Evolutionary conservation across 2,113 vertebrate genomes (phyloP).

Genomic region (Lophius piscatorius): DNA sequence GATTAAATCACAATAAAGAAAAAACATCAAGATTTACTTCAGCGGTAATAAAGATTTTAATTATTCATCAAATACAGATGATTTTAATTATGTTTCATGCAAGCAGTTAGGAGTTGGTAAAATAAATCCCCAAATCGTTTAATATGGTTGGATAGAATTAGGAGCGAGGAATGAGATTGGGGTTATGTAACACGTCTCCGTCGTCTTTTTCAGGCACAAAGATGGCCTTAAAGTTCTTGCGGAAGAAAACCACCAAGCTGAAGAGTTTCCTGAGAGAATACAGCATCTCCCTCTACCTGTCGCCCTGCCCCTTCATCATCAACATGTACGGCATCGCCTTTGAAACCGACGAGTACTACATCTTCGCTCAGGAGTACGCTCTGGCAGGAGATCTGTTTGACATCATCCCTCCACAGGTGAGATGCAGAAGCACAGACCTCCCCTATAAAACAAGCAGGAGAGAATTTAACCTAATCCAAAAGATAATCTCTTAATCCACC

Average conservation of each 20-base stretch:
- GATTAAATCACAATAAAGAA: constrained; percentile 19
- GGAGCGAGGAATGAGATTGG: background rate
- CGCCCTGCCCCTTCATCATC: constrained; percentile 84
- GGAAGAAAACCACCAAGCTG: constrained; percentile 85
- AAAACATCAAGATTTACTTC: constrained; percentile 1
- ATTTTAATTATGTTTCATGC: constrained; percentile 42
- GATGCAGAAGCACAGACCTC: too few species aligned
- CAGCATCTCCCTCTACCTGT: constrained; percentile 84
- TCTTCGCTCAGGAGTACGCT: constrained; percentile 84
- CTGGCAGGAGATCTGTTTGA: constrained; percentile 85
- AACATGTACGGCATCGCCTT: constrained; percentile 84
- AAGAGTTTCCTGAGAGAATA: constrained; percentile 84
- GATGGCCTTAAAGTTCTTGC: constrained; percentile 84
- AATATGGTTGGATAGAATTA: background rate
- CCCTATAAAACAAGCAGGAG: too few species aligned
- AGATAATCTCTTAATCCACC: too few species aligned
- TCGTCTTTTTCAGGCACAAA: constrained; percentile 73
- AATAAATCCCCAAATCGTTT: constrained; percentile 40
- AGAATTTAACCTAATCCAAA: background rate
- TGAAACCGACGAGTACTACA: constrained; percentile 82
- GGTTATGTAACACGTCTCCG: constrained; percentile 7
- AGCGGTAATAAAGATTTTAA: constrained; percentile 18
- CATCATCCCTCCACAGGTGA: constrained; percentile 85
- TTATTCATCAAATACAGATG: constrained; percentile 39
- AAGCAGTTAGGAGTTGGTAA: constrained; percentile 15